A percentile compares a stretch with the other conserved stretches of the same genome.
Evolutionary conservation across 2,888 invertebrate species (phyloP).

Genomic region (Eucriotettix oculatus): DNA sequence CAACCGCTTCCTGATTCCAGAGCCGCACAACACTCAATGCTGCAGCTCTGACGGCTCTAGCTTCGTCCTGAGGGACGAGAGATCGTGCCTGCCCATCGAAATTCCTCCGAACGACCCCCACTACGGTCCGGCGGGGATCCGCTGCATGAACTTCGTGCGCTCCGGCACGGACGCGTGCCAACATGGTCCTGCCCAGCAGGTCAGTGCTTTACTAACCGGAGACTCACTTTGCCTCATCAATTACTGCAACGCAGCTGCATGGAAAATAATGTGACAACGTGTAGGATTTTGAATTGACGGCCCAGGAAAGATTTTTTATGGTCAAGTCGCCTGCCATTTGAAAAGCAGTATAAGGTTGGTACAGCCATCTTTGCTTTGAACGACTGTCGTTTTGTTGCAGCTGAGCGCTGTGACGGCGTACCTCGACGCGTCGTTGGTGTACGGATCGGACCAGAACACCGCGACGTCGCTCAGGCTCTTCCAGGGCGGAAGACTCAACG

Average conservation of each 20-base stretch:
- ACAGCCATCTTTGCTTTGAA: too few species aligned
- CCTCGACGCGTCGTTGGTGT: constrained; percentile 64
- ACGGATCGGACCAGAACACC: constrained; percentile 53
- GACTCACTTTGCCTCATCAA: too few species aligned
- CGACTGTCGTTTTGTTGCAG: constrained; percentile 24
- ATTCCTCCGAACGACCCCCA: constrained; percentile 37
- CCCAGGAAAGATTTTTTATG: too few species aligned
- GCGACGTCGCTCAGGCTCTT: constrained; percentile 48
- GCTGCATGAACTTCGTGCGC: constrained; percentile 58
- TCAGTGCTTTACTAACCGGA: too few species aligned
- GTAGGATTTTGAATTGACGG: too few species aligned
- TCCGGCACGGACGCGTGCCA: constrained; percentile 49
- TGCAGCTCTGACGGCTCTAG: constrained; percentile 37
- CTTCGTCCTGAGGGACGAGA: constrained; percentile 13
- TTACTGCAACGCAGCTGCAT: too few species aligned
- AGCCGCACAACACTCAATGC: constrained; percentile 39
- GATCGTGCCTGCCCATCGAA: constrained; percentile 33
- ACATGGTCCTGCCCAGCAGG: constrained; percentile 53
- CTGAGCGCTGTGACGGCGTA: constrained; percentile 50
- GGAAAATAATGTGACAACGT: too few species aligned
- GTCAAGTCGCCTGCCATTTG: too few species aligned
- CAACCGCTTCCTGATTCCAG: constrained; percentile 21
- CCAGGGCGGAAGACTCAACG: constrained; percentile 46
- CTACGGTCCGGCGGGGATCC: constrained; percentile 33
- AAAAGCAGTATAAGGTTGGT: too few species aligned